These are phyloP conservation scores for Hofmannophila pseudospretella DNA, from an alignment of 2,888 invertebrate species.

Conservation along the genomic window DNA sequence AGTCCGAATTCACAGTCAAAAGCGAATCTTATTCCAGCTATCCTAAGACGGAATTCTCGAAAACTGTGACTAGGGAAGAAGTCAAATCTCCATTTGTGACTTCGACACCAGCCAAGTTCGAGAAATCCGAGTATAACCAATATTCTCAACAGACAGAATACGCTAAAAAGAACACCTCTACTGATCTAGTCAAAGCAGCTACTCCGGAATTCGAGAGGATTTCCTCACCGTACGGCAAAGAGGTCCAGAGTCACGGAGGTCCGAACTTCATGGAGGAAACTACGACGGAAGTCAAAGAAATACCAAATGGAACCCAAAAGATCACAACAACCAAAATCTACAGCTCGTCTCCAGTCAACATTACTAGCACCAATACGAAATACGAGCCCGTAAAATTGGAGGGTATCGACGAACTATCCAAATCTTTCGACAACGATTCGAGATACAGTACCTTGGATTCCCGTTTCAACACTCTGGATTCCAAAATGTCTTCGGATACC, in stretches of 20 bases:
- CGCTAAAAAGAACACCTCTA: slow-evolving; percentile 29
- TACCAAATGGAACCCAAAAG: slow-evolving; percentile 76
- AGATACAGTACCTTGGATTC: slow-evolving; percentile 68
- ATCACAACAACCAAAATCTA: slow-evolving; percentile 77
- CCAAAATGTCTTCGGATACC: slow-evolving; percentile 66
- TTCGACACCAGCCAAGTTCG: slow-evolving; percentile 58
- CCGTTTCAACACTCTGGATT: slow-evolving; percentile 63
- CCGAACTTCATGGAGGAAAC: slow-evolving; percentile 71
- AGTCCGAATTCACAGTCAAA: slow-evolving; percentile 57
- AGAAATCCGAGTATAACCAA: slow-evolving; percentile 33
- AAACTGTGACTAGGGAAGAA: slow-evolving; percentile 51
- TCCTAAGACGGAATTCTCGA: slow-evolving; percentile 57
- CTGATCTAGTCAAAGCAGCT: slow-evolving; percentile 55
- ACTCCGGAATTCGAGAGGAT: slow-evolving; percentile 65
- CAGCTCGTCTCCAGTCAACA: slow-evolving; percentile 74
- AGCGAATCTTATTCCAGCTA: slow-evolving; percentile 64
- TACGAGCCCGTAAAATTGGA: slow-evolving; percentile 69
- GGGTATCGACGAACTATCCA: slow-evolving; percentile 72
- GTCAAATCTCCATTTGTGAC: slow-evolving; percentile 58
- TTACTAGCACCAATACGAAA: slow-evolving; percentile 68
- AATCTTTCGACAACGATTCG: slow-evolving; percentile 72
- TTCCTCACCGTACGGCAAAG: slow-evolving; percentile 63
- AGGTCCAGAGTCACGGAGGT: slow-evolving; percentile 55
- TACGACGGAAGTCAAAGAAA: slow-evolving; percentile 71
- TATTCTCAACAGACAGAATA: slow-evolving; percentile 18